Evolutionary conservation across 1,140 invertebrate genomes (phyloP).

Genomic region (Philaenus spumarius): DNA sequence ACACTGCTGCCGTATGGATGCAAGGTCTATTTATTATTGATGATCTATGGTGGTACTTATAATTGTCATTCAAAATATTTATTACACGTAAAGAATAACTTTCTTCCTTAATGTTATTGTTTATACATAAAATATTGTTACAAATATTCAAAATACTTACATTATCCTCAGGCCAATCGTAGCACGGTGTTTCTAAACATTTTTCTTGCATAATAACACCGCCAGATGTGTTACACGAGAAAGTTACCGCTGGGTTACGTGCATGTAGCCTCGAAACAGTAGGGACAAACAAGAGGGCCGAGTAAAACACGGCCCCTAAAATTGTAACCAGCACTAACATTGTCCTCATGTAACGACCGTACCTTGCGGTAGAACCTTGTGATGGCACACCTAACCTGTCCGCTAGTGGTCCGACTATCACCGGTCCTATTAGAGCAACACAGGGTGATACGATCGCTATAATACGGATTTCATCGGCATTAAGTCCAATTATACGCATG

Average conservation of each 20-base stretch:
- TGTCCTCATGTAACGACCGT: conserved; percentile 51
- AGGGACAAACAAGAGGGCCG: conserved; percentile 55
- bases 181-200: conserved; percentile 53
- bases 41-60: too few species aligned
- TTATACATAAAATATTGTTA: too few species aligned
- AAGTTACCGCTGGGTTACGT: conserved; percentile 52
- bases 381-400: conserved; percentile 45
- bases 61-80: too few species aligned
- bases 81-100: too few species aligned
- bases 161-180: conserved; percentile 52
- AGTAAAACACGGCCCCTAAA: conserved; percentile 58
- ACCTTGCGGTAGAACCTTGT: conserved; percentile 37
- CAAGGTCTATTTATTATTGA: too few species aligned
- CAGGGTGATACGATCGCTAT: conserved; percentile 67
- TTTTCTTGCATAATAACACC: conserved; percentile 61
- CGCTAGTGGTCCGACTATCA: conserved; percentile 58
- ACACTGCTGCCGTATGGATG: too few species aligned
- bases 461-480: conserved; percentile 56
- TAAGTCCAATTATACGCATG: conserved; percentile 61
- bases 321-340: conserved; percentile 60
- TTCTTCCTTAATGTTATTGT: too few species aligned
- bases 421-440: conserved; percentile 59
- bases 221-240: conserved; percentile 56
- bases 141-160: too few species aligned
- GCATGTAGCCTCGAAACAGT: conserved; percentile 48